Evolutionary conservation across 2,797 vertebrate genomes (phyloP), one percentile per base, ranked within the genome.

Genomic region (Oryzias dopingdopingensis): DNA sequence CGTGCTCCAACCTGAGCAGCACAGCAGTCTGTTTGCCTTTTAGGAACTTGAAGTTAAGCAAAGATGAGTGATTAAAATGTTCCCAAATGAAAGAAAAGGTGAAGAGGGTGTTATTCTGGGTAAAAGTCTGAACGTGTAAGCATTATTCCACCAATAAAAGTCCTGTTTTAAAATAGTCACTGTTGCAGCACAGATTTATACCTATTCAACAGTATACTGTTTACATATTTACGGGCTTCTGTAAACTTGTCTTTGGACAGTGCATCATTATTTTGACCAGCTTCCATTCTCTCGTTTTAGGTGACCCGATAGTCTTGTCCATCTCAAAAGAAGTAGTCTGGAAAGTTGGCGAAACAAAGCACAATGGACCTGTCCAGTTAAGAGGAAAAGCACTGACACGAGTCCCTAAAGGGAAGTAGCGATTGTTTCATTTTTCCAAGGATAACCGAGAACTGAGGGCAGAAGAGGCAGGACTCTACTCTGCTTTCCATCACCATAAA

Each of bases 271-370:
- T 37, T 37, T 12, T 1, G 42, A 81, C 62, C 49, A 43, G 48
- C 37, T 49, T 62, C 46, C 77, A 46, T 37, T 18, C 67, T 64
- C 16, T 60, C 22, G n/a, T 84, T 85, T 15, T 73, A 93, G 92
- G 92, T 93, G 68, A 93, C 92, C 59, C 92, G 92, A 90, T 93
- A 92, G 89, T 92, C 74, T 60, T 16, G 49, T 42, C 53, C 60
- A 13, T 61, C 49, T 61, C 44, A 23, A 68, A 51, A 73, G 45
- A 48, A 75, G 46, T 52, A 50, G 16, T n/a, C 17, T n/a, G 49
- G 43, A 66, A 58, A 40, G 47, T 49, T 1, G 72, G 54, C 29
- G 57, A 59, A 66, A 67, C 51, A 74, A 74, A 84, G 72, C 73
- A 81, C 77, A 80, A 76, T 55, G 79, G 82, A 86, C 82, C 67